phyloP scores from a whole-genome alignment of 2,888 invertebrate species.

The Nomada goodeniana region DNA sequence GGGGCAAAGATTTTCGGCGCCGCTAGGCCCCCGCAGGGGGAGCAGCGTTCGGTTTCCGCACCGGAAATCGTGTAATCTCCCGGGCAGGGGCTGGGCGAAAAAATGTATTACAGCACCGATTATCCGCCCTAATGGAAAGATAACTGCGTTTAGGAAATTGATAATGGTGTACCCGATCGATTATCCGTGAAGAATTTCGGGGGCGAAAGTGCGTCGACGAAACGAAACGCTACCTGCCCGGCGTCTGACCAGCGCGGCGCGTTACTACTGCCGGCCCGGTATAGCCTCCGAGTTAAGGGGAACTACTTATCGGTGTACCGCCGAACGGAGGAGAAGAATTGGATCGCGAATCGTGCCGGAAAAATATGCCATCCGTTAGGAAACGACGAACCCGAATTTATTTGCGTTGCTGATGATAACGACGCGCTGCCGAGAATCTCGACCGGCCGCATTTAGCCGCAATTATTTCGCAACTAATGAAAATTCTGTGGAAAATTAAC shows the following conservation, averaged over 20 bases:
- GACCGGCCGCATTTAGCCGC: neutral
- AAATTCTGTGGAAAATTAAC: neutral
- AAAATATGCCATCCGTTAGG: neutral
- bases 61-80: conserved; percentile 26
- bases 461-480: neutral
- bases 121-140: neutral
- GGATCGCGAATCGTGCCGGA: neutral
- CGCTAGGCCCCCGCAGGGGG: neutral
- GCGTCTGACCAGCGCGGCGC: conserved; percentile 7
- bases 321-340: neutral
- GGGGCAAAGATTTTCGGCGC: conserved; percentile 4
- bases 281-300: neutral
- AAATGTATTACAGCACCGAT: neutral
- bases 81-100: neutral
- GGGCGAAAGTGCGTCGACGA: neutral
- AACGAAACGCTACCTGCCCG: neutral
- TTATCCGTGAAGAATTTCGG: neutral
- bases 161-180: neutral
- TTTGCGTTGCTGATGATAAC: neutral
- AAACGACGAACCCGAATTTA: no score
- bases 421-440: no score
- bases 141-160: neutral
- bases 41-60: conserved; percentile 4
- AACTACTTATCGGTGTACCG: neutral
- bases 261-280: conserved; percentile 1